Evolutionary conservation across 2,888 invertebrate species (phyloP).

Genomic region (Terebella lapidaria): DNA sequence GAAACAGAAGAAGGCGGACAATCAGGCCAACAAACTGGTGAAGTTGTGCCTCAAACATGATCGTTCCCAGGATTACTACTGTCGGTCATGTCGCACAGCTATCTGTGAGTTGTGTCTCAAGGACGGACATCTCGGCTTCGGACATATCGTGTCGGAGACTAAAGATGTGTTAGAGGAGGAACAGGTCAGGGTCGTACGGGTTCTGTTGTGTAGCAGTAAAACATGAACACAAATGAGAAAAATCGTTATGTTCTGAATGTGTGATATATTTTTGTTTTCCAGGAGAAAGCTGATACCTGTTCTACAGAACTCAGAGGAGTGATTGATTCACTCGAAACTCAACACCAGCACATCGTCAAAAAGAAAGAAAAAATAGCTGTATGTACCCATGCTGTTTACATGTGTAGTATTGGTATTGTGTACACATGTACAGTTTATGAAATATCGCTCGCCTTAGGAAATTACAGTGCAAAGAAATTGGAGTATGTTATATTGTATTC

Average conservation of each 20-base stretch:
- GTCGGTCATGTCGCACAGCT: slow-evolving; percentile 2
- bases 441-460: too few species aligned
- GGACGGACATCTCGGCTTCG: slow-evolving; percentile 7
- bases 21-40: not conserved
- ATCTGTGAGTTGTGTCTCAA: not conserved
- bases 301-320: not conserved
- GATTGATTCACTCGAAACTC: not conserved
- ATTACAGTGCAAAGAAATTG: too few species aligned
- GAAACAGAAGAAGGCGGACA: not conserved
- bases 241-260: too few species aligned
- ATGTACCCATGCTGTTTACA: too few species aligned
- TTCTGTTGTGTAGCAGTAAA: too few species aligned
- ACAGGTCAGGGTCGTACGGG: slow-evolving; percentile 1
- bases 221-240: too few species aligned
- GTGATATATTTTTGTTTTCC: not conserved
- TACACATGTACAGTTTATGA: too few species aligned
- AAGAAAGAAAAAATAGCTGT: not conserved
- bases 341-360: not conserved
- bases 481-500: too few species aligned
- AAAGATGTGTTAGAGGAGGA: slow-evolving; percentile 5
- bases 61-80: slow-evolving; percentile 3
- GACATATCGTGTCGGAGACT: not conserved
- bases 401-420: too few species aligned
- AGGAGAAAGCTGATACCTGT: not conserved
- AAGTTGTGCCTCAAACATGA: slow-evolving; percentile 5